Conservation (phyloP, 1,140 invertebrate genomes). For the Brachionus asplanchnoidis region DNA sequence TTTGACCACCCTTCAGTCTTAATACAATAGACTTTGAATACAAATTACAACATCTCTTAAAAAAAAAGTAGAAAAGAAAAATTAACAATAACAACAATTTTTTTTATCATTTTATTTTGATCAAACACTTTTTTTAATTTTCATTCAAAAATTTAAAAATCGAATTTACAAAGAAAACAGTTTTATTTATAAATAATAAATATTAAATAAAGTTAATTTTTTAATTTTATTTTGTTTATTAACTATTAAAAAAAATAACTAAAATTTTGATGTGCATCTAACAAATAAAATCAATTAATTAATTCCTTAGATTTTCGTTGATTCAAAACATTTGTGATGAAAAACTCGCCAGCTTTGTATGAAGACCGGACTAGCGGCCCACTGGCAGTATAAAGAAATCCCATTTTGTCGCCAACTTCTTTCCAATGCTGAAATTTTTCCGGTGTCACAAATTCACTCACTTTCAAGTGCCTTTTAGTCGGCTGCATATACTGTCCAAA, state of each 20-base stretch:
- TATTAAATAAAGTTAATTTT: background rate
- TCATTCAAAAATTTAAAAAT: too few relatives aligned
- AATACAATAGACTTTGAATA: too few relatives aligned
- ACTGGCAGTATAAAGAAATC: conserved; percentile 93
- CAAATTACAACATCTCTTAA: too few relatives aligned
- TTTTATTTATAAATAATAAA: too few relatives aligned
- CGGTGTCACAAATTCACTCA: conserved; percentile 92
- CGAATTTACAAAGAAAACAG: too few relatives aligned
- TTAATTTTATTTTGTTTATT: background rate
- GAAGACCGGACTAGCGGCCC: conserved; percentile 93
- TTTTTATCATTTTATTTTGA: too few relatives aligned
- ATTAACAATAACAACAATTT: too few relatives aligned
- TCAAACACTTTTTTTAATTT: too few relatives aligned
- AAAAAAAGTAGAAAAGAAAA: too few relatives aligned
- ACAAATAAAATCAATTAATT: too few relatives aligned
- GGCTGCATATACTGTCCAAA: conserved; percentile 99
- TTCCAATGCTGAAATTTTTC: conserved; percentile 90
- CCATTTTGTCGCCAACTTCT: conserved; percentile 72
- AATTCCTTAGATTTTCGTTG: background rate
- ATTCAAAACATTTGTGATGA: conserved; percentile 36
- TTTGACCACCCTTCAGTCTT: too few relatives aligned
- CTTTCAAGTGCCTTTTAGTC: conserved; percentile 87
- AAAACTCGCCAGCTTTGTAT: conserved; percentile 80
- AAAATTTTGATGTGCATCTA: too few relatives aligned
- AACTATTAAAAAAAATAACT: background rate